phyloP scores from a whole-genome alignment of 2,888 invertebrate genomes.

The Drosophila fulvimacula region DNA sequence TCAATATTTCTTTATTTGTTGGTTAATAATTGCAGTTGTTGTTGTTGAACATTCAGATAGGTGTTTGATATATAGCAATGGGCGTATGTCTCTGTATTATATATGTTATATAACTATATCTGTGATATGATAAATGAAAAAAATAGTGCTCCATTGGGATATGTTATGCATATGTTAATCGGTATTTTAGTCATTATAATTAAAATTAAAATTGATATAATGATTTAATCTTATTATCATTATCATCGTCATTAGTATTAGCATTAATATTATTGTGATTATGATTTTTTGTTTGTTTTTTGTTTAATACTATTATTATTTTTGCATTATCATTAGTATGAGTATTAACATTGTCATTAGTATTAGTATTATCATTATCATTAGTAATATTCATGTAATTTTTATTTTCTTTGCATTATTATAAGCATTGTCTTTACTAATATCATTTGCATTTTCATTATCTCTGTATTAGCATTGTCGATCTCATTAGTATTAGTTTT shows the following conservation, averaged over 20 bases:
- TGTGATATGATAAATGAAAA: constrained; percentile 11
- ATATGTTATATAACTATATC: background rate
- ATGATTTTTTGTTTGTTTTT: background rate
- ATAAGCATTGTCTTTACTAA: no score
- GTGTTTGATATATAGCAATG: background rate
- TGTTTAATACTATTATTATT: background rate
- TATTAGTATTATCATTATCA: no score
- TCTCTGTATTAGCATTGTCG: no score
- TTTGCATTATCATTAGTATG: background rate
- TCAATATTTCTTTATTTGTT: constrained; percentile 5
- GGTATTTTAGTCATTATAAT: constrained; percentile 1
- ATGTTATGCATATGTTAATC: constrained; percentile 35
- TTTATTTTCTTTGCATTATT: no score
- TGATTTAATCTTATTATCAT: background rate
- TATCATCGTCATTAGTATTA: background rate
- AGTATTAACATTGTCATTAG: background rate
- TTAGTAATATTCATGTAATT: no score
- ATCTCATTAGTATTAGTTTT: no score
- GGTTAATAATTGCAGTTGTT: constrained; percentile 3
- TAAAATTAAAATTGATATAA: background rate
- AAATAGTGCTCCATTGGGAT: constrained; percentile 25
- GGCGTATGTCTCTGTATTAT: constrained; percentile 1
- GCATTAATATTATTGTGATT: background rate
- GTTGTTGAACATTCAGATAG: constrained; percentile 1
- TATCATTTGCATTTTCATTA: background rate